A percentile compares a stretch with the other conserved stretches of the same genome.
Conservation (phyloP, 2,888 invertebrate genomes). For the Monoplex corrugatus region DNA sequence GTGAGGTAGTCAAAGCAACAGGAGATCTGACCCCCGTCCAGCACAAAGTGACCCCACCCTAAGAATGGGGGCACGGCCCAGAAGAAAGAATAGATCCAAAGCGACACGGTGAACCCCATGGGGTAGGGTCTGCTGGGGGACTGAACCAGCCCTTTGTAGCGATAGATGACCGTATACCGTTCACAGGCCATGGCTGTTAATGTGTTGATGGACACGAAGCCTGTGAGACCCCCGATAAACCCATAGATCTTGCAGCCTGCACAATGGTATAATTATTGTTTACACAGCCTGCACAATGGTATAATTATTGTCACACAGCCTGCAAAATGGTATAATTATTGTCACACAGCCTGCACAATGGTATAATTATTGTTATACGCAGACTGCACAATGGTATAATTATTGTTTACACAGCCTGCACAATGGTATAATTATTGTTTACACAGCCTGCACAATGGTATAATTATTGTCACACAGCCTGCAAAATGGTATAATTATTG, state of each 20-base stretch:
- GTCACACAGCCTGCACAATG: too few species aligned
- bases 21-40: conserved; percentile 63
- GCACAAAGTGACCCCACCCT: conserved; percentile 65
- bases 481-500: too few species aligned
- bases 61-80: conserved; percentile 62
- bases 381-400: too few species aligned
- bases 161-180: conserved; percentile 62
- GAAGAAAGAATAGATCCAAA: conserved; percentile 64
- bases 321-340: too few species aligned
- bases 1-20: conserved; percentile 69
- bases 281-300: too few species aligned
- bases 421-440: too few species aligned
- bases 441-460: too few species aligned
- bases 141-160: neutral
- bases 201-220: conserved; percentile 67
- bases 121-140: neutral
- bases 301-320: too few species aligned
- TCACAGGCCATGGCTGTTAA: conserved; percentile 66
- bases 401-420: too few species aligned
- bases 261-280: too few species aligned
- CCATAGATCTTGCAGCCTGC: conserved; percentile 67
- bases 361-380: too few species aligned
- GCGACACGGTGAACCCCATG: conserved; percentile 10
- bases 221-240: conserved; percentile 60
- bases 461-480: too few species aligned